Evolutionary conservation across 2,113 vertebrate genomes (phyloP).

Genomic region (Irena cyanogastra): DNA sequence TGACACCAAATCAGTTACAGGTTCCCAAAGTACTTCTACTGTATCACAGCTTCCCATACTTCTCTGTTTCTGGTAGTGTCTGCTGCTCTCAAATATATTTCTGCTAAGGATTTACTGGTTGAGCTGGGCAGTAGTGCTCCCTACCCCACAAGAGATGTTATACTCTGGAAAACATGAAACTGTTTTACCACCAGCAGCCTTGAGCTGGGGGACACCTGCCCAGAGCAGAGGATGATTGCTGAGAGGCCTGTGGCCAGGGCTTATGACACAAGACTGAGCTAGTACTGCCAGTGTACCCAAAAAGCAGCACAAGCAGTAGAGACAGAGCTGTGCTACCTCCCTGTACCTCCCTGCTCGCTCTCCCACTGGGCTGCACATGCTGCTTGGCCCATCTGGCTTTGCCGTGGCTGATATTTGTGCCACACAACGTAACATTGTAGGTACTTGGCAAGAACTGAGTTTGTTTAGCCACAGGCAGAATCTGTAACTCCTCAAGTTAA

Average conservation of each 20-base stretch:
- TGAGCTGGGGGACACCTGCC: not conserved
- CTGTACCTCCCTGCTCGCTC: not conserved
- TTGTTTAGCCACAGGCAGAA: not conserved
- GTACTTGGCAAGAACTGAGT: not conserved
- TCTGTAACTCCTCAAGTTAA: not conserved
- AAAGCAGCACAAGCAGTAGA: fast-evolving
- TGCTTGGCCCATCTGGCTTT: not conserved
- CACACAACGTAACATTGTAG: not conserved
- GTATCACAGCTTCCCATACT: not conserved
- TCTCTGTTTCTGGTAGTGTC: not conserved
- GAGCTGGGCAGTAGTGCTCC: not conserved
- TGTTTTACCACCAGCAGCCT: not conserved
- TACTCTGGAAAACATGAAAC: not conserved
- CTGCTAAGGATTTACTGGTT: not conserved
- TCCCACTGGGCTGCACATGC: fast-evolving
- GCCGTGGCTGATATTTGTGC: not conserved
- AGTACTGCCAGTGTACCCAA: fast-evolving
- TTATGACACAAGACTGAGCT: not conserved
- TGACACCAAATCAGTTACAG: not conserved
- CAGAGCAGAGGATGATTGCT: not conserved
- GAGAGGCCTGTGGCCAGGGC: not conserved
- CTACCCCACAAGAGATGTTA: fast-evolving
- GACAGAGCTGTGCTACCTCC: not conserved
- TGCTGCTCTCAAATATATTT: not conserved
- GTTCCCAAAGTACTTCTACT: not conserved